Percentiles rank a stretch among this genome's conserved stretches.
These are phyloP conservation scores for Stichodactyla helianthus DNA, from an alignment of 64 coral and sea anemone species.

Conservation along the genomic window DNA sequence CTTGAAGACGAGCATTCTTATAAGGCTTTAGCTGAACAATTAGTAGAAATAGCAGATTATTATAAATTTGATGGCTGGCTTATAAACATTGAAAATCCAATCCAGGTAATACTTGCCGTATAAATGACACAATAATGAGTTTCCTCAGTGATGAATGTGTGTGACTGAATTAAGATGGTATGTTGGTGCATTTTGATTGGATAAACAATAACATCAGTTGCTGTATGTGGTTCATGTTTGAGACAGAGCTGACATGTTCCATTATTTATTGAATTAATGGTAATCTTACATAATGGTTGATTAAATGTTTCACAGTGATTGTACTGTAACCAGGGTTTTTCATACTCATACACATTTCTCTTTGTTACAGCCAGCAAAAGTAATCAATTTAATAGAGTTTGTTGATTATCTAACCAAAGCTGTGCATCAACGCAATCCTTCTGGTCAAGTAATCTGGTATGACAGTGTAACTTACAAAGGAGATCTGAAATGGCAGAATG, in stretches of 20 bases:
- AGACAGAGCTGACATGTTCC: too few species aligned
- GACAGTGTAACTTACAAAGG: slow-evolving; percentile 97
- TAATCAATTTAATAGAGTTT: slow-evolving; percentile 86
- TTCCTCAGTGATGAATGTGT: not conserved
- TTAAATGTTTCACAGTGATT: not conserved
- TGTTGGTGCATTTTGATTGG: too few species aligned
- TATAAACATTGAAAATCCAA: slow-evolving; percentile 96
- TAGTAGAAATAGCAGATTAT: slow-evolving; percentile 90
- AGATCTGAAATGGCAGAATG: slow-evolving; percentile 89
- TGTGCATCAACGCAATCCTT: slow-evolving; percentile 57
- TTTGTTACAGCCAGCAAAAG: slow-evolving; percentile 68
- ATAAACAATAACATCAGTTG: too few species aligned
- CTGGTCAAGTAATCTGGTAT: slow-evolving; percentile 89
- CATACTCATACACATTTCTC: too few species aligned
- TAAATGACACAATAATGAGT: not conserved
- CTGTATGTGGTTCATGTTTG: too few species aligned
- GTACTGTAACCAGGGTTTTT: not conserved
- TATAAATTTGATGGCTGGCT: slow-evolving; percentile 98
- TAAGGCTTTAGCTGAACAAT: slow-evolving; percentile 59
- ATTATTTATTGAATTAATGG: too few species aligned
- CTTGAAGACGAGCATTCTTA: slow-evolving; percentile 57
- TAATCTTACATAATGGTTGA: not conserved
- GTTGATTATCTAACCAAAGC: slow-evolving; percentile 66
- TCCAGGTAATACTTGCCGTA: slow-evolving; percentile 58
- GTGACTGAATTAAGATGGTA: too few species aligned